These are phyloP conservation scores for Strix uralensis DNA, from an alignment of 2,113 vertebrate species.

Conservation along the genomic window DNA sequence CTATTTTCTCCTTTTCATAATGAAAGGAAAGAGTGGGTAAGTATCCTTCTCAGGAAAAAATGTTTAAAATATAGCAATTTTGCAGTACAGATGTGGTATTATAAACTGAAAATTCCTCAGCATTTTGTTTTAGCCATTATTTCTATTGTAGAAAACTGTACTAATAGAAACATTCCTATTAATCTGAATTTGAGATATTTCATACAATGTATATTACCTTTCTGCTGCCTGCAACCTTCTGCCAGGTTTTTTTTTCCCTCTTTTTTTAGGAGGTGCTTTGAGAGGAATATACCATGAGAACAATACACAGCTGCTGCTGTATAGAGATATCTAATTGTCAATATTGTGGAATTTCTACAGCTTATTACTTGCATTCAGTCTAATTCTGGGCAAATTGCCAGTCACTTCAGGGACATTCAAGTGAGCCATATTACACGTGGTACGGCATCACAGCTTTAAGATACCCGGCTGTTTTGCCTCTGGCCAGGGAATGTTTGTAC, in stretches of 20 bases:
- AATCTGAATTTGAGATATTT: conserved; percentile 80
- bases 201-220: conserved; percentile 83
- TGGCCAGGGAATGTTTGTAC: conserved; percentile 86
- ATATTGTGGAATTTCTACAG: conserved; percentile 89
- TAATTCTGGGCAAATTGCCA: conserved; percentile 90
- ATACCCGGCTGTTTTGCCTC: conserved; percentile 89
- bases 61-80: conserved; percentile 66
- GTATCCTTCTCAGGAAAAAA: conserved; percentile 35
- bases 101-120: conserved; percentile 60
- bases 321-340: conserved; percentile 90
- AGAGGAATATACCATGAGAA: conserved; percentile 85
- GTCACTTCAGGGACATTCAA: conserved; percentile 89
- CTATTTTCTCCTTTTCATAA: conserved; percentile 19
- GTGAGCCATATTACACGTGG: conserved; percentile 86
- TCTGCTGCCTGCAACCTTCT: conserved; percentile 82
- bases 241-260: conserved; percentile 71
- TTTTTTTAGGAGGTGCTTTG: conserved; percentile 85
- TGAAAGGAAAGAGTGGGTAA: conserved; percentile 60
- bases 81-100: conserved; percentile 66
- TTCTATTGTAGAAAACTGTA: conserved; percentile 66
- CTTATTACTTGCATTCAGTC: conserved; percentile 90
- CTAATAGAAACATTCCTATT: conserved; percentile 76
- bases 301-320: conserved; percentile 88
- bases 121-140: conserved; percentile 65
- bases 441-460: conserved; percentile 85